phyloP scores from a whole-genome alignment of 1,140 invertebrate genomes.

The Trissolcus basalis region DNA sequence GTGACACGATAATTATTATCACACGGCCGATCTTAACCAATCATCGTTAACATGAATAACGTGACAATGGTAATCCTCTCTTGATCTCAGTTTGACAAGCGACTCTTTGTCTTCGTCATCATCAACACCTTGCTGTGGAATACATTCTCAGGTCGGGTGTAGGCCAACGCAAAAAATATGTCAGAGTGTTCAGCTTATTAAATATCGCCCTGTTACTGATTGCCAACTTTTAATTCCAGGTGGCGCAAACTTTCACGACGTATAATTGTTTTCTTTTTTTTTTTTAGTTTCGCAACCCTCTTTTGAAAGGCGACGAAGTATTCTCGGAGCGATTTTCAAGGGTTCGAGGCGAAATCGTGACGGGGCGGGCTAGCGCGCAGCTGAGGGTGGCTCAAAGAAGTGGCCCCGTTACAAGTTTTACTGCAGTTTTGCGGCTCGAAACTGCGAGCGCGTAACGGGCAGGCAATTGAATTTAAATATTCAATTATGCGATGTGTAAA shows the following conservation, averaged over 20 bases:
- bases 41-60: conserved; percentile 75
- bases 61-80: conserved; percentile 72
- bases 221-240: conserved; percentile 30
- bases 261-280: conserved; percentile 25
- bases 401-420: conserved; percentile 77
- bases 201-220: conserved; percentile 39
- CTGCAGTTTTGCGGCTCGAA: conserved; percentile 77
- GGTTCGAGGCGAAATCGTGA: conserved; percentile 56
- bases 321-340: conserved; percentile 66
- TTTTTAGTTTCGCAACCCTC: conserved; percentile 17
- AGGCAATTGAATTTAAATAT: conserved; percentile 79
- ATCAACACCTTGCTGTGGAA: conserved; percentile 59
- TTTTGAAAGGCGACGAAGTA: conserved; percentile 60
- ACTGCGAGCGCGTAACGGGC: conserved; percentile 73
- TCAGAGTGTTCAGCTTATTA: conserved; percentile 15
- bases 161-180: conserved; percentile 38
- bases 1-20: conserved; percentile 71
- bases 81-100: conserved; percentile 38
- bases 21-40: conserved; percentile 70
- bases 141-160: conserved; percentile 35
- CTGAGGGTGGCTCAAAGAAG: conserved; percentile 66
- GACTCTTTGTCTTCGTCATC: conserved; percentile 55
- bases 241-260: conserved; percentile 23
- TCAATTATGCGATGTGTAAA: conserved; percentile 80
- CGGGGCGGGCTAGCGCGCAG: conserved; percentile 40